Conservation (phyloP, 2,888 invertebrate species). For the Helicoverpa assulta region DNA sequence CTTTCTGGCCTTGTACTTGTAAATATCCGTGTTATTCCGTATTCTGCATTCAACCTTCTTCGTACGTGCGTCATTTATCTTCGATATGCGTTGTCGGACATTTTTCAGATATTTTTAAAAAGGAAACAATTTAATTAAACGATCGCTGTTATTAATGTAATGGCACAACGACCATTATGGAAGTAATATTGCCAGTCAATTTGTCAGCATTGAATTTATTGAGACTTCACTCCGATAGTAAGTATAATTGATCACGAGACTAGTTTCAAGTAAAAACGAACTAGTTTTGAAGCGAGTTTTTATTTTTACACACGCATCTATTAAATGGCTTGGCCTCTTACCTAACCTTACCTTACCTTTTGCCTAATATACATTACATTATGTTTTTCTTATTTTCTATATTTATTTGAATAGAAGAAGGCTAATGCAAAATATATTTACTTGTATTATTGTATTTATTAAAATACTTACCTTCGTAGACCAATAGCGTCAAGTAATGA, state of each 20-base stretch:
- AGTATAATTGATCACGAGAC: constrained; percentile 25
- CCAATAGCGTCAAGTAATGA: no score
- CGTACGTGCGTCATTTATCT: constrained; percentile 9
- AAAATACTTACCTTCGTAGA: no score
- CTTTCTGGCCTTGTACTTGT: not conserved
- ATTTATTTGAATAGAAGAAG: no score
- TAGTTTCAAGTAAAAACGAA: constrained; percentile 28
- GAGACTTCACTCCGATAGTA: constrained; percentile 26
- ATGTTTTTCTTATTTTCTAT: no score
- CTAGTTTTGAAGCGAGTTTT: constrained; percentile 25
- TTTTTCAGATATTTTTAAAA: constrained; percentile 11
- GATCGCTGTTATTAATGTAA: constrained; percentile 25
- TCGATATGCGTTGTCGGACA: constrained; percentile 7
- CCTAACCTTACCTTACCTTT: no score
- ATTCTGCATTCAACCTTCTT: constrained; percentile 17
- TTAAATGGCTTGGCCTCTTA: not conserved
- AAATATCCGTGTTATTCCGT: not conserved
- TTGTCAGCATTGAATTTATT: constrained; percentile 57
- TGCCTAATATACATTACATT: no score
- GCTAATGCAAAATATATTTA: no score
- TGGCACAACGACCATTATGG: constrained; percentile 21
- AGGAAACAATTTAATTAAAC: constrained; percentile 33
- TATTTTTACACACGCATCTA: constrained; percentile 3
- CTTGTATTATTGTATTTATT: no score
- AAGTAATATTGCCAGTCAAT: constrained; percentile 36